Evolutionary conservation across 2,888 invertebrate species (phyloP).

Genomic region (Oligia fasciuncula): DNA sequence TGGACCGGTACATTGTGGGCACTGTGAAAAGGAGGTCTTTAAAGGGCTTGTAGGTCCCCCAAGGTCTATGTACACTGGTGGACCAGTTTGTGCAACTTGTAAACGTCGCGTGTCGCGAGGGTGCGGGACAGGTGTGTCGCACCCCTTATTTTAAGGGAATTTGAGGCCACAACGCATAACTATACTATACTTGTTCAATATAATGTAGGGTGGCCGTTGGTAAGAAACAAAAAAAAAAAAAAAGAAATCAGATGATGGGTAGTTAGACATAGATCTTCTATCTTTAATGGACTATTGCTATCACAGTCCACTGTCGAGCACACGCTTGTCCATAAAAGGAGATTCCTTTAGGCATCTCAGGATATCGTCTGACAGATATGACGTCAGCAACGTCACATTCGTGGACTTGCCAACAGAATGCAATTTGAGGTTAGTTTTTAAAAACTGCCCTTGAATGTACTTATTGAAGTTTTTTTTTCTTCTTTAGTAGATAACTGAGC

Average conservation of each 20-base stretch:
- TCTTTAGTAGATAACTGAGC: too few species aligned
- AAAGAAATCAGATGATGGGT: background rate
- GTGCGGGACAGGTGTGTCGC: constrained; percentile 87
- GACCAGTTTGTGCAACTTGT: constrained; percentile 77
- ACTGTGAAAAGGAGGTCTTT: constrained; percentile 7
- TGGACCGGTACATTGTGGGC: constrained; percentile 32
- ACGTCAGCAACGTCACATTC: background rate
- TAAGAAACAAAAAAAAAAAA: background rate
- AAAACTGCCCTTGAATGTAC: background rate
- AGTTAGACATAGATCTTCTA: background rate
- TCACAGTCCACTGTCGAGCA: background rate
- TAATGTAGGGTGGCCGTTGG: constrained; percentile 74
- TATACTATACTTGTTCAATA: constrained; percentile 76
- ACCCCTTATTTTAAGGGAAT: constrained; percentile 88
- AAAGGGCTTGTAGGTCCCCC: constrained; percentile 37
- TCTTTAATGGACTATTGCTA: too few species aligned
- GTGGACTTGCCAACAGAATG: background rate
- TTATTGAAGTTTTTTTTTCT: too few species aligned
- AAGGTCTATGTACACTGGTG: constrained; percentile 77
- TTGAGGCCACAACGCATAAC: constrained; percentile 83
- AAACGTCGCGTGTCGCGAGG: constrained; percentile 87
- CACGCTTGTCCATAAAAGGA: background rate
- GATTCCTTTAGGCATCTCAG: background rate
- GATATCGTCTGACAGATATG: background rate
- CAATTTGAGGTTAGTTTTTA: background rate